Percentiles rank a stretch among this genome's conserved stretches.
Evolutionary conservation across 2,113 vertebrate genomes (phyloP).

Genomic region (Rutilus rutilus): DNA sequence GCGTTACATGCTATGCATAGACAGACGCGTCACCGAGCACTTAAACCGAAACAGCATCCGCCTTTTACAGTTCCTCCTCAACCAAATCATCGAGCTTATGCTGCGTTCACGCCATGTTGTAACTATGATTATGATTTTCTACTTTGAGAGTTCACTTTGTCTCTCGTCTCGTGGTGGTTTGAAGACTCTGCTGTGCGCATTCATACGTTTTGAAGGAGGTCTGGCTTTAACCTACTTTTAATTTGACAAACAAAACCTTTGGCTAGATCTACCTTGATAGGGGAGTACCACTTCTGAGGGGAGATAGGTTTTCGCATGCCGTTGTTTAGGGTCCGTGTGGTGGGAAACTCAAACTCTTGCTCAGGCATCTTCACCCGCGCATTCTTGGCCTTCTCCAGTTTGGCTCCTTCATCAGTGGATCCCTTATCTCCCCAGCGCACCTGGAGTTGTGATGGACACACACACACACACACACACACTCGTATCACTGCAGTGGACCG

Average conservation of each 20-base stretch:
- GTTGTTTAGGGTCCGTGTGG: constrained; percentile 79
- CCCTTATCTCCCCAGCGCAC: constrained; percentile 98
- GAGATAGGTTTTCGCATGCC: constrained; percentile 72
- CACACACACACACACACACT: constrained; percentile 17
- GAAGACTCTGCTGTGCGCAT: too few species aligned
- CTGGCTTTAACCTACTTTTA: not conserved
- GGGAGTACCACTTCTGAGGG: constrained; percentile 91
- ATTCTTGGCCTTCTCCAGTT: constrained; percentile 95
- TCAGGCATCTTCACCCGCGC: constrained; percentile 91
- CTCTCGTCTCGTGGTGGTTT: too few species aligned
- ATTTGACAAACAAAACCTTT: not conserved
- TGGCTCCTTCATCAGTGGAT: constrained; percentile 96
- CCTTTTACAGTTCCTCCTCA: too few species aligned
- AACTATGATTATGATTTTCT: too few species aligned
- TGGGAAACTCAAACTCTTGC: constrained; percentile 84
- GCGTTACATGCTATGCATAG: too few species aligned
- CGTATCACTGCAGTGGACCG: not conserved
- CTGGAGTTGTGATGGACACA: constrained; percentile 68
- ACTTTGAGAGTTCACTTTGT: too few species aligned
- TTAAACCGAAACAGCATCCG: too few species aligned
- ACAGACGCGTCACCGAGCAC: too few species aligned
- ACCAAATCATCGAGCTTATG: too few species aligned
- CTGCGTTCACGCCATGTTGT: too few species aligned
- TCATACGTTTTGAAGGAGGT: too few species aligned
- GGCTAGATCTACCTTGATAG: constrained; percentile 86